These are phyloP conservation scores for Andrena fulva DNA, from an alignment of 2,888 invertebrate species.

Conservation along the genomic window DNA sequence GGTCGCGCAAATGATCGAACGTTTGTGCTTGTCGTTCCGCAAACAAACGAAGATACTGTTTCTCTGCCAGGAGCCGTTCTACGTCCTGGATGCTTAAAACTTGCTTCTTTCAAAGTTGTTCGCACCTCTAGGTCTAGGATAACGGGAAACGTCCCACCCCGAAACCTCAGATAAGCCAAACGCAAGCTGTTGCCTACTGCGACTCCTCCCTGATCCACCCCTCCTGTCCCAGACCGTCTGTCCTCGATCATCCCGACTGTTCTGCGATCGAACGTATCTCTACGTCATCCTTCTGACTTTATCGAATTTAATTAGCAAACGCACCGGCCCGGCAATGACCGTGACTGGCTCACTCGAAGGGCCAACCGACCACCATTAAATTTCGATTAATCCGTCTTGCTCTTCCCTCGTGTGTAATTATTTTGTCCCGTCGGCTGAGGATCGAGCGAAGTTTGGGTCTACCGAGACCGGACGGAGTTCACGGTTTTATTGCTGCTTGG, in stretches of 20 bases:
- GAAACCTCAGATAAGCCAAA: slow-evolving; percentile 25
- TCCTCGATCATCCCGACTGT: slow-evolving; percentile 46
- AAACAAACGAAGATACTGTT: slow-evolving; percentile 16
- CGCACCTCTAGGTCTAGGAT: background rate
- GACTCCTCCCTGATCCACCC: slow-evolving; percentile 25
- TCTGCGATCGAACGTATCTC: slow-evolving; percentile 41
- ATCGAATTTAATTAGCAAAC: slow-evolving; percentile 79
- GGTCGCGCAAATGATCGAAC: slow-evolving; percentile 42
- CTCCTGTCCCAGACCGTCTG: slow-evolving; percentile 23
- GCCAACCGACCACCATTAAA: slow-evolving; percentile 44
- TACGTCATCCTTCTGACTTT: slow-evolving; percentile 72
- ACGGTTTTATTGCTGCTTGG: background rate
- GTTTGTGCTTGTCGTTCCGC: slow-evolving; percentile 49
- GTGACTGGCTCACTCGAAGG: slow-evolving; percentile 50
- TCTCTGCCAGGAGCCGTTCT: background rate
- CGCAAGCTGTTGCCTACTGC: slow-evolving; percentile 28
- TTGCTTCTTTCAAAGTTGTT: background rate
- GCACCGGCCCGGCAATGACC: slow-evolving; percentile 69
- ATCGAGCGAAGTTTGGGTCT: slow-evolving; percentile 19
- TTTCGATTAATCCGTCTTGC: slow-evolving; percentile 59
- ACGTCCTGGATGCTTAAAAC: background rate
- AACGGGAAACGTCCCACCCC: background rate
- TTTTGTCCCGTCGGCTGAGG: slow-evolving; percentile 42
- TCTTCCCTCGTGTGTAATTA: slow-evolving; percentile 47
- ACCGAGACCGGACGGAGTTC: background rate